These are phyloP conservation scores for Ophioderma brevispina DNA, from an alignment of 35 echinoderm and acorn worm genomes.

Conservation along the genomic window DNA sequence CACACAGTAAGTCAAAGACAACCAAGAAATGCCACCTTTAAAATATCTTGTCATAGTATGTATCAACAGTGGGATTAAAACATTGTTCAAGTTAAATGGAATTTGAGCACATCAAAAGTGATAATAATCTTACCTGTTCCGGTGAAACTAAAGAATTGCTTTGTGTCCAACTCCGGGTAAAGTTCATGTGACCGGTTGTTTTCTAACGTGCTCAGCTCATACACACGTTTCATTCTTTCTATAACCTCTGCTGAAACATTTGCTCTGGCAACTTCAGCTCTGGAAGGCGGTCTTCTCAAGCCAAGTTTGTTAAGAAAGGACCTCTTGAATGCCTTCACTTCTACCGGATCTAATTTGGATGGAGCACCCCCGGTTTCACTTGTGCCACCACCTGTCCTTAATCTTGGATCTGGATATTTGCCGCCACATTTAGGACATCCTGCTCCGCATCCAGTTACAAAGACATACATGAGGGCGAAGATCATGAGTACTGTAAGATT, in stretches of 20 bases:
- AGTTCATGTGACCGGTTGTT: not conserved
- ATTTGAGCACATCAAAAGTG: too few species aligned
- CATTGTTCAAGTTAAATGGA: too few species aligned
- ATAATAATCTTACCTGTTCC: conserved; percentile 5
- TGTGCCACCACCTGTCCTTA: not conserved
- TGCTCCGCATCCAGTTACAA: not conserved
- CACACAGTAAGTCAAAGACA: too few species aligned
- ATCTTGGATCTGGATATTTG: not conserved
- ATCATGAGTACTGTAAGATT: not conserved
- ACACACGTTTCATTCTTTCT: not conserved
- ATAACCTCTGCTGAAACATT: not conserved
- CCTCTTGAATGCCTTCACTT: not conserved
- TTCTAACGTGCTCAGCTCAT: not conserved
- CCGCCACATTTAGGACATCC: not conserved
- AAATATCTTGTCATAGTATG: too few species aligned
- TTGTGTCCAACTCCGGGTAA: not conserved
- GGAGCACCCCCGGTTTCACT: too few species aligned
- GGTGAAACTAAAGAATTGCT: not conserved
- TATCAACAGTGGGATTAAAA: too few species aligned
- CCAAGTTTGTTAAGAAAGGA: not conserved
- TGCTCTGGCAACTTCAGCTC: not conserved
- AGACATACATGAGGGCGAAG: not conserved
- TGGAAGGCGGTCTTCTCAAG: not conserved
- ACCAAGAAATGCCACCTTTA: too few species aligned
- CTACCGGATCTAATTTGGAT: not conserved